These are phyloP conservation scores for Ridgeia piscesae DNA, from an alignment of 1,140 invertebrate genomes.

Conservation along the genomic window DNA sequence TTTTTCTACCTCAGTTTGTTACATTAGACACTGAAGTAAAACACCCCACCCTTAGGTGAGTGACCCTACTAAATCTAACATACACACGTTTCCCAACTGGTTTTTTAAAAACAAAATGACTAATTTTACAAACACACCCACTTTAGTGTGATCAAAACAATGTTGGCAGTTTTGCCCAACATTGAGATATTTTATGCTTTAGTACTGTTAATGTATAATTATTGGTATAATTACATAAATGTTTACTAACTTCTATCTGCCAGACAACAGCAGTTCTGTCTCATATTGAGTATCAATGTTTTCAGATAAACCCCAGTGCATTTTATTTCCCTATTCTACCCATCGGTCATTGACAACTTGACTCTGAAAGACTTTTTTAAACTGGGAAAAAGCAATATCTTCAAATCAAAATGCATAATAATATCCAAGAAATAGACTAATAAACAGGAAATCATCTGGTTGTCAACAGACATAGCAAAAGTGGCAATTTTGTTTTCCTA, in stretches of 20 bases:
- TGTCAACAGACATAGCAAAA: neutral
- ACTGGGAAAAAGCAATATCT: neutral
- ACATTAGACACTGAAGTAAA: neutral
- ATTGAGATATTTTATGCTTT: no score
- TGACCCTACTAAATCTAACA: no score
- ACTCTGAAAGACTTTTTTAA: neutral
- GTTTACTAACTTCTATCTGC: no score
- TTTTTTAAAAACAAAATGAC: neutral
- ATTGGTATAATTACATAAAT: no score
- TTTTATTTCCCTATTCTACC: neutral
- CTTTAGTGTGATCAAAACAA: neutral
- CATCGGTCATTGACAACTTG: neutral
- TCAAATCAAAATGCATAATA: neutral
- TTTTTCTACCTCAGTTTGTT: neutral
- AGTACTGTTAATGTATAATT: no score
- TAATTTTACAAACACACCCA: neutral
- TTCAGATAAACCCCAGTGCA: no score
- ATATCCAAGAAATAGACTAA: neutral
- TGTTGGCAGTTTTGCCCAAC: neutral
- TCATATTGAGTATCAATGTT: no score
- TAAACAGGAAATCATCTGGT: neutral
- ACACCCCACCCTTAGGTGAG: neutral
- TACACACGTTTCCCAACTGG: neutral
- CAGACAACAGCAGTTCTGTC: no score
- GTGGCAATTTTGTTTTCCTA: neutral